Conservation (phyloP, 2,888 invertebrate species). For the Ferdinandea cuprea region DNA sequence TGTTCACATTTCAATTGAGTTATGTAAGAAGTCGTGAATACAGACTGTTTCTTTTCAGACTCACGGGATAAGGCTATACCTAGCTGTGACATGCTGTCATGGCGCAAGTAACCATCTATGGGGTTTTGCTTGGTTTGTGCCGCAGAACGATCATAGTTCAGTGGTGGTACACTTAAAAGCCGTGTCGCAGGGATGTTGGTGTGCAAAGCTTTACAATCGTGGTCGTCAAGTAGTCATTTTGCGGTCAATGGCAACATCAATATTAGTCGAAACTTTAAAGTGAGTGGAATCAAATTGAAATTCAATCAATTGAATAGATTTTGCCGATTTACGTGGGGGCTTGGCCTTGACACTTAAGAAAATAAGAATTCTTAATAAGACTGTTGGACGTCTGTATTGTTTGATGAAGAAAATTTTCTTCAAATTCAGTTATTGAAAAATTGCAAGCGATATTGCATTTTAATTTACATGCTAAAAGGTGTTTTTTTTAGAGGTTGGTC, state of each 20-base stretch:
- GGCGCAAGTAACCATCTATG: conserved; percentile 61
- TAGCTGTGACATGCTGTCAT: conserved; percentile 24
- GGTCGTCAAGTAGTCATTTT: conserved; percentile 59
- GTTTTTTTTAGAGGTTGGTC: too few relatives aligned
- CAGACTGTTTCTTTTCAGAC: not conserved
- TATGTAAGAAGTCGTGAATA: conserved; percentile 33
- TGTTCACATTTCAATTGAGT: conserved; percentile 52
- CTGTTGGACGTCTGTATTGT: too few relatives aligned
- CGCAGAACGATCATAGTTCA: conserved; percentile 28
- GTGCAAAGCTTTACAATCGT: conserved; percentile 33
- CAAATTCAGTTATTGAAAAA: too few relatives aligned
- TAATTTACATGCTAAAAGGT: too few relatives aligned
- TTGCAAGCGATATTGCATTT: too few relatives aligned
- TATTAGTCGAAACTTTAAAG: conserved; percentile 33
- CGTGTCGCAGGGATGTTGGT: conserved; percentile 35
- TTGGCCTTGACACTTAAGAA: not conserved
- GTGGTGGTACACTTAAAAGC: conserved; percentile 25
- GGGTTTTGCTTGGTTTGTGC: conserved; percentile 28
- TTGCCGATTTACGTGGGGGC: not conserved
- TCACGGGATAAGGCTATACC: conserved; percentile 29
- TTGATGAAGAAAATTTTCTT: too few relatives aligned
- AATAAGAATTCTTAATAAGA: not conserved
- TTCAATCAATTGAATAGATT: conserved; percentile 8
- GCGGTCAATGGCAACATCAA: conserved; percentile 67
- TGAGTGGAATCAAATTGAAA: conserved; percentile 46